Conservation (phyloP, 2,888 invertebrate species). For the Trachelus troglodyta region DNA sequence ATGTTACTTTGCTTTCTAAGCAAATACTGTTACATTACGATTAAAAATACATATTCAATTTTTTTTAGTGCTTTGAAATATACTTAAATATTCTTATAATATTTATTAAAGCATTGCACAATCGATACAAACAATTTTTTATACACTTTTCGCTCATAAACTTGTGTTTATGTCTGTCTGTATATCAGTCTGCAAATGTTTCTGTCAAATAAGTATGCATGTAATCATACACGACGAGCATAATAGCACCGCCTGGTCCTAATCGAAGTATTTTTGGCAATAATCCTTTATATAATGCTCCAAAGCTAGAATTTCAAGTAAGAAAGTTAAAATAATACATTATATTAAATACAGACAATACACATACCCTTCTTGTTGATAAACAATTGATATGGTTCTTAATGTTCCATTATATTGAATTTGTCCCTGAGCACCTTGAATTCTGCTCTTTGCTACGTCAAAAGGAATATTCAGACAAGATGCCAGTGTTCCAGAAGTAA, state of each 20-base stretch:
- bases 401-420: slow-evolving; percentile 85
- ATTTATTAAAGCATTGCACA: background rate
- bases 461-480: slow-evolving; percentile 94
- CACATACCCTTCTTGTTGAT: slow-evolving; percentile 88
- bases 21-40: background rate
- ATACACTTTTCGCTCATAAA: background rate
- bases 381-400: slow-evolving; percentile 78
- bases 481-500: slow-evolving; percentile 87
- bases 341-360: slow-evolving; percentile 9
- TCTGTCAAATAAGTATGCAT: slow-evolving; percentile 79
- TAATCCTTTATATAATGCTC: slow-evolving; percentile 91
- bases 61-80: background rate
- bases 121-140: background rate
- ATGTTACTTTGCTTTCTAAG: background rate
- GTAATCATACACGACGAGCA: slow-evolving; percentile 93
- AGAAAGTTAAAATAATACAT: slow-evolving; percentile 11
- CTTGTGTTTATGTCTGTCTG: background rate
- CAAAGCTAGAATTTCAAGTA: slow-evolving; percentile 71
- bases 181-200: slow-evolving; percentile 56
- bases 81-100: background rate
- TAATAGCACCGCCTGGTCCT: slow-evolving; percentile 95
- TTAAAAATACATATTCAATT: background rate
- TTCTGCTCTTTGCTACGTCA: slow-evolving; percentile 95
- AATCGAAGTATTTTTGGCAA: slow-evolving; percentile 90
- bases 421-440: slow-evolving; percentile 89